Conservation (phyloP, 2,113 vertebrate species). For the Clupea harengus region DNA sequence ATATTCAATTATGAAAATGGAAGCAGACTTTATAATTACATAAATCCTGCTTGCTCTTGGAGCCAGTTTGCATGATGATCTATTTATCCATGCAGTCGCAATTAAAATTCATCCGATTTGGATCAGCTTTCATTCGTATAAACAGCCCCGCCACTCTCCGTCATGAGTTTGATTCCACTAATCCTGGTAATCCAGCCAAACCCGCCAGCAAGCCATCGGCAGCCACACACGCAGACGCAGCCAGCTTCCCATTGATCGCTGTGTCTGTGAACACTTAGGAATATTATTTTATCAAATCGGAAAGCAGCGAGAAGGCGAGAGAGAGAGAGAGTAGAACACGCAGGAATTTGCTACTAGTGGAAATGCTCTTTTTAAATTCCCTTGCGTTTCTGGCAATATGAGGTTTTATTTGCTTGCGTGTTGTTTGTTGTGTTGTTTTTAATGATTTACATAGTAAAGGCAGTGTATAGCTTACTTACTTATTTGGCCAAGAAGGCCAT, state of each 20-base stretch:
- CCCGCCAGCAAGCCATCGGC: conserved; percentile 6
- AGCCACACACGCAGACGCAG: neutral
- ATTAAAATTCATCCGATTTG: conserved; percentile 16
- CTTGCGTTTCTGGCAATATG: neutral
- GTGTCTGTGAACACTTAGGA: neutral
- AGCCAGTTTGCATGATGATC: neutral
- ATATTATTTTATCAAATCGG: conserved; percentile 7
- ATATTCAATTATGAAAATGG: conserved; percentile 12
- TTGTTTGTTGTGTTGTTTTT: neutral
- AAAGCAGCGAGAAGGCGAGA: neutral
- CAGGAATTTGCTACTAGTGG: neutral
- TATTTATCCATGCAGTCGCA: conserved; percentile 7
- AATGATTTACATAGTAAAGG: neutral
- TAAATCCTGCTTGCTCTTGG: neutral
- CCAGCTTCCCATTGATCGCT: neutral
- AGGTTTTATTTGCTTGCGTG: neutral
- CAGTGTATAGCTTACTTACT: neutral
- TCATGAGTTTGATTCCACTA: neutral
- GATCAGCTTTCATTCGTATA: neutral
- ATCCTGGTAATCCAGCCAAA: conserved; percentile 17
- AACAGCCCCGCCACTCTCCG: neutral
- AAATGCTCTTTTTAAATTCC: neutral
- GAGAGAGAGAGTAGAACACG: neutral
- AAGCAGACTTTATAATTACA: conserved; percentile 17
- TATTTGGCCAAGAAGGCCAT: neutral